Percentiles rank a stretch among this genome's conserved stretches.
Evolutionary conservation across 2,113 vertebrate species (phyloP).

Genomic region (Oreotragus oreotragus): DNA sequence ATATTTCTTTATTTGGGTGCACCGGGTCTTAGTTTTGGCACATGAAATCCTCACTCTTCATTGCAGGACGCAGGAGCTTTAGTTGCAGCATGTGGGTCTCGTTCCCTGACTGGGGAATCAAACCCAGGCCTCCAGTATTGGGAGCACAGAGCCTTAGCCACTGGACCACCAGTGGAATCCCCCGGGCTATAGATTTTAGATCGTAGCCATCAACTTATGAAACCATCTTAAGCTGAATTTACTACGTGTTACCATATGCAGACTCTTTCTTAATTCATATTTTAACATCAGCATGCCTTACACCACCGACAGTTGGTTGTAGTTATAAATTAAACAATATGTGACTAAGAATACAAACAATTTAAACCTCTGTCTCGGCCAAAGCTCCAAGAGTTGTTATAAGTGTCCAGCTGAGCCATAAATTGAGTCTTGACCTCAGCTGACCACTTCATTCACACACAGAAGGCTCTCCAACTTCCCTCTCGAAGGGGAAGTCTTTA

Average conservation of each 20-base stretch:
- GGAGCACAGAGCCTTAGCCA: not conserved
- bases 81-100: not conserved
- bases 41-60: not conserved
- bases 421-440: not conserved
- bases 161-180: not conserved
- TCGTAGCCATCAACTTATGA: not conserved
- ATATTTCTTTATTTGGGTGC: not conserved
- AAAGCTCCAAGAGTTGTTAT: not conserved
- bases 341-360: not conserved
- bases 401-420: not conserved
- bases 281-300: not conserved
- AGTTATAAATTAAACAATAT: not conserved
- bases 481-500: too few species aligned
- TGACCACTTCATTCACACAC: not conserved
- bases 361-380: not conserved
- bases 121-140: not conserved
- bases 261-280: not conserved
- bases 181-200: not conserved
- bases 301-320: accelerated
- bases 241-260: accelerated
- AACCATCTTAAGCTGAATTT: not conserved
- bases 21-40: not conserved
- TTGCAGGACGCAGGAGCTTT: not conserved
- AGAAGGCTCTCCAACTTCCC: not conserved
- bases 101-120: not conserved